Evolutionary conservation across 35 echinoderm and acorn worm species (phyloP).

Genomic region (Strongylocentrotus purpuratus): DNA sequence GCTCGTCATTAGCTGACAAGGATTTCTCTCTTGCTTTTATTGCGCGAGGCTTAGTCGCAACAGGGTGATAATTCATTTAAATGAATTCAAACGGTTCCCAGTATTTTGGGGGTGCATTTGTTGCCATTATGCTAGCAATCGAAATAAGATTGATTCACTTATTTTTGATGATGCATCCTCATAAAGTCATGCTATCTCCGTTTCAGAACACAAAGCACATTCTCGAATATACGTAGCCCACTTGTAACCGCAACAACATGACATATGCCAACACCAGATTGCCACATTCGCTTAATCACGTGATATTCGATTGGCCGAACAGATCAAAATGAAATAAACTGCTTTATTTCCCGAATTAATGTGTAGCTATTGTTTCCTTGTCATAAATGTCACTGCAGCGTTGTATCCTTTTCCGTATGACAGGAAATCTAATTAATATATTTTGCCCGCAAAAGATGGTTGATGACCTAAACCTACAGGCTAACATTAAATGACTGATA

Average conservation of each 20-base stretch:
- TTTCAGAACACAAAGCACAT: background rate
- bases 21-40: background rate
- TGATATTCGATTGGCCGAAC: background rate
- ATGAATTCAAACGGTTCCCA: no score
- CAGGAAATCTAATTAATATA: no score
- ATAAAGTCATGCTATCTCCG: background rate
- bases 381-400: background rate
- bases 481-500: no score
- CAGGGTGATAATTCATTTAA: background rate
- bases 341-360: background rate
- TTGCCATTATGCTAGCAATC: background rate
- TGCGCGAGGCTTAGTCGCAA: background rate
- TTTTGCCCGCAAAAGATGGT: no score
- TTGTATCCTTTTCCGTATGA: background rate
- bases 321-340: background rate
- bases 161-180: background rate
- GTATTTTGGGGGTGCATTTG: background rate
- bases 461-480: no score
- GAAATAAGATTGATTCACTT: background rate
- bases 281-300: background rate
- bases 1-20: background rate
- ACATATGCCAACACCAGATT: background rate
- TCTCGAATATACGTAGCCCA: background rate
- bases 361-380: background rate
- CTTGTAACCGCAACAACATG: background rate